Base-by-base conservation (phyloP, 2,888 invertebrate species). In the Cyclophora albipunctata region DNA sequence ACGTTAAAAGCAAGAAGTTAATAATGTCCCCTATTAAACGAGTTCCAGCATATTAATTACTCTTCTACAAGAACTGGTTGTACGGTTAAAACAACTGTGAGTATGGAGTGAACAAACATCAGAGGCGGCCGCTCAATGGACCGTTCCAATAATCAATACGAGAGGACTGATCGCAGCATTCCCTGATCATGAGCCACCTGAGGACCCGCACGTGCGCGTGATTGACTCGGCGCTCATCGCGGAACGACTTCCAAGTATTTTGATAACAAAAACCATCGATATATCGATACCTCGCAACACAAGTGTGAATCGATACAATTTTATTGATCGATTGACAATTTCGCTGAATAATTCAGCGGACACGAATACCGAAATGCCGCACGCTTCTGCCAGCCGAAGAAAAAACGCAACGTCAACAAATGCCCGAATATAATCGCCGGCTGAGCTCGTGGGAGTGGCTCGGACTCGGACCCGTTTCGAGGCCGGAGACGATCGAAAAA, bases 281-380 rank as follows among this genome's bases (percentile, higher is more conserved):
- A 69, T 84, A 84, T 82, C 79, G 80, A 78, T 81, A 72, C 81
- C 73, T 77, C 81, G 81, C 81, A 79, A 74, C 75, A 71, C 75
- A 81, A 83, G 88, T 87, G 88, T 86, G 85, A 87, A 87, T 84
- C 85, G 81, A 87, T 86, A 86, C 82, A 78, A 86, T 83, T 84
- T 85, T 84, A 87, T 87, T 86, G 86, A 88, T 86, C 76, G 88
- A 87, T 87, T 74, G 84, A 75, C 80, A 81, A 82, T 81, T 81
- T 74, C 79, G 64, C 76, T 87, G 87, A 83, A 87, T 88, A 75
- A 87, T 88, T 86, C 86, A 87, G 66, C 67, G 78, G 72, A 86
- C 84, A 87, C 81, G 81, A 84, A 84, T 81, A 80, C 82, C 79
- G 73, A 70, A 79, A 84, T 84, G 79, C 86, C 78, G 49, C 57